Percentiles rank a stretch among this genome's conserved stretches.
Conservation (phyloP, 92 coral and sea anemone species). For the Chrysogorgia sp. region DNA sequence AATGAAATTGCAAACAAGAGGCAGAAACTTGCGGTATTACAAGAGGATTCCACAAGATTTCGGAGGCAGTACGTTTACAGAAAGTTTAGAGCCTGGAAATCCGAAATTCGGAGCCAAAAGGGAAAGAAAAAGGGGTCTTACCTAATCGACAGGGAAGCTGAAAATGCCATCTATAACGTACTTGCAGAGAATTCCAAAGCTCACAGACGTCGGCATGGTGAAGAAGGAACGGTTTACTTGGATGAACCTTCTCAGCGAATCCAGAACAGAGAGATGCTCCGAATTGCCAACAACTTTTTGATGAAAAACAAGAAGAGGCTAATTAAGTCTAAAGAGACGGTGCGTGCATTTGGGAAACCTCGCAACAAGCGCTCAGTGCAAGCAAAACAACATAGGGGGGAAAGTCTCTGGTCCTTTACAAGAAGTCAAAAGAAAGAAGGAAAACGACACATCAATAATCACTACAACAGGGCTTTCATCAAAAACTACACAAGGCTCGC, state of each 20-base stretch:
- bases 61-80: background rate
- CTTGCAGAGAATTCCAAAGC: conserved; percentile 46
- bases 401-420: conserved; percentile 14
- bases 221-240: conserved; percentile 46
- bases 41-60: background rate
- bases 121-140: conserved; percentile 14
- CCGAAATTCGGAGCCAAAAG: background rate
- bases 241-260: conserved; percentile 17
- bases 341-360: conserved; percentile 12
- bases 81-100: background rate
- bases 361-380: conserved; percentile 25
- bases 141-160: conserved; percentile 38
- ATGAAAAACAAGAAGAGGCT: conserved; percentile 8
- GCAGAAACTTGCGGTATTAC: conserved; percentile 6
- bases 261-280: conserved; percentile 17
- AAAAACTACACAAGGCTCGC: conserved; percentile 56
- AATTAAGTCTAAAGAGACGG: background rate
- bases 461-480: conserved; percentile 48
- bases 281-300: conserved; percentile 16
- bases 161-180: conserved; percentile 33
- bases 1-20: conserved; percentile 8
- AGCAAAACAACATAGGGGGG: conserved; percentile 41
- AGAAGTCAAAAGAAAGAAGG: conserved; percentile 31
- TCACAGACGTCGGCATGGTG: conserved; percentile 34
- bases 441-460: conserved; percentile 29